Conservation (phyloP, 2,797 vertebrate genomes). For the Clarias pachynema region DNA sequence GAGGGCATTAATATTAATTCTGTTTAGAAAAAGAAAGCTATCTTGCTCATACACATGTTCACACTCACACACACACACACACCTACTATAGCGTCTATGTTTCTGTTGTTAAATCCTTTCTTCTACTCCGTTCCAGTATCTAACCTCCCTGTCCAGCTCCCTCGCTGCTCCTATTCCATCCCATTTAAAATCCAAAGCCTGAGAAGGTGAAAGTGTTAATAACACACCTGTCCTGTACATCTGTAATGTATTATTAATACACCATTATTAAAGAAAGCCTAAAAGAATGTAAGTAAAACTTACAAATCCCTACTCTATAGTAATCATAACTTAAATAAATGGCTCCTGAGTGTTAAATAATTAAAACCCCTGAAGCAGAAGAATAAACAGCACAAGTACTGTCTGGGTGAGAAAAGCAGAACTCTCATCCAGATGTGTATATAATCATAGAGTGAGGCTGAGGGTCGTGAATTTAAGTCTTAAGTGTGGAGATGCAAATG, state of each 20-base stretch:
- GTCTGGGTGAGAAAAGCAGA: neutral
- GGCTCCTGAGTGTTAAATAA: neutral
- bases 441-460: neutral
- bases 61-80: neutral
- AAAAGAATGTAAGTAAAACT: neutral
- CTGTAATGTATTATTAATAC: constrained; percentile 30
- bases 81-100: neutral
- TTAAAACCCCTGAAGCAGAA: neutral
- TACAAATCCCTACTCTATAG: constrained; percentile 1
- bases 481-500: neutral
- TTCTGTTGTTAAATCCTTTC: neutral
- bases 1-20: constrained; percentile 16
- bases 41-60: neutral
- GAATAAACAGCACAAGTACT: neutral
- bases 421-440: neutral
- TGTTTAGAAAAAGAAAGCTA: neutral
- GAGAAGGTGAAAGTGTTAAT: constrained; percentile 16
- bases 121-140: neutral
- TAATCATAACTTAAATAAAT: constrained; percentile 3
- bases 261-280: neutral
- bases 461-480: neutral
- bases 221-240: constrained; percentile 10
- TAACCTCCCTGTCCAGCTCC: too few species aligned
- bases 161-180: neutral
- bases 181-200: neutral